Conservation (phyloP, 2,888 invertebrate species). For the Eupithecia tripunctaria region DNA sequence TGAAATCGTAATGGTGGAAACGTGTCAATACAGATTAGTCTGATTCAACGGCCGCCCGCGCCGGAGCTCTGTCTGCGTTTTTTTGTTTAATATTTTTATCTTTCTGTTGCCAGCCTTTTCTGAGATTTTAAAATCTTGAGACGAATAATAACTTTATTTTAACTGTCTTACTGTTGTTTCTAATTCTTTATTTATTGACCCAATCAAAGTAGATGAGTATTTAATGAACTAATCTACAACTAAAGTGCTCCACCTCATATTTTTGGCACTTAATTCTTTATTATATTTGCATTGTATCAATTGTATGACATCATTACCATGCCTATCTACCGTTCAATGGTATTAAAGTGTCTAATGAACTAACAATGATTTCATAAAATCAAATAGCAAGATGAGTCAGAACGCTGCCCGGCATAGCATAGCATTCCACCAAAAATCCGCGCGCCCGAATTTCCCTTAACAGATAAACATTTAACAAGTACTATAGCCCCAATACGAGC, state of each 20-base stretch:
- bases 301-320: constrained; percentile 3
- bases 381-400: constrained; percentile 66
- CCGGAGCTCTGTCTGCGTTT: constrained; percentile 43
- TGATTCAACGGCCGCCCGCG: constrained; percentile 58
- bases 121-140: constrained; percentile 19
- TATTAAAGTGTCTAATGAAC: constrained; percentile 23
- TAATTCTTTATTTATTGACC: neutral
- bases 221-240: neutral
- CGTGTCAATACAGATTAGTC: constrained; percentile 79
- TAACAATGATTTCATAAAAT: constrained; percentile 62
- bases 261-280: neutral
- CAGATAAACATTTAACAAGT: constrained; percentile 72
- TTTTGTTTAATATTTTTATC: constrained; percentile 39
- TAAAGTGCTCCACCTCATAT: neutral
- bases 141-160: constrained; percentile 8
- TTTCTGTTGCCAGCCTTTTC: constrained; percentile 28
- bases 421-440: constrained; percentile 33
- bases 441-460: constrained; percentile 60
- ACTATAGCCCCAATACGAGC: constrained; percentile 72
- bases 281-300: neutral
- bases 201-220: neutral
- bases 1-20: constrained; percentile 80
- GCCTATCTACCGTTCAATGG: neutral
- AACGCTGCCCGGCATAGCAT: constrained; percentile 19
- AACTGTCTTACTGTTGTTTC: neutral